These are phyloP conservation scores for Drosophila hydei DNA, from an alignment of 1,140 invertebrate species.

Conservation along the genomic window DNA sequence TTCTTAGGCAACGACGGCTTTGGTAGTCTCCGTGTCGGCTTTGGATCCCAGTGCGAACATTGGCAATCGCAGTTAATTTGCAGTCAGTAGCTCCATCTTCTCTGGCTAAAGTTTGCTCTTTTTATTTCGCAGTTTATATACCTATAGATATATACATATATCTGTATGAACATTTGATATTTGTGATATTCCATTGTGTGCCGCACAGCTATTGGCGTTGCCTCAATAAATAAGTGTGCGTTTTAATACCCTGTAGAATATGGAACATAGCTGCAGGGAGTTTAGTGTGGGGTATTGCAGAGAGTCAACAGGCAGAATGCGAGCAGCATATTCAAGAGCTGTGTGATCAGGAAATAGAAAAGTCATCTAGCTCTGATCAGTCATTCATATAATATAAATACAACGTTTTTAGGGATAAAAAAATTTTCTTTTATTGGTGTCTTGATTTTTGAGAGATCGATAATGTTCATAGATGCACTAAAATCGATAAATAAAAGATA, in stretches of 20 bases:
- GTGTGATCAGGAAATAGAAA: too few relatives aligned
- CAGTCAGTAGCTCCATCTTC: slow-evolving; percentile 66
- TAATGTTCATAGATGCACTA: too few relatives aligned
- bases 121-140: slow-evolving; percentile 1
- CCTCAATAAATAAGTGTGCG: slow-evolving; percentile 21
- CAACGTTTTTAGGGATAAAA: too few relatives aligned
- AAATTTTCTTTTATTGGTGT: too few relatives aligned
- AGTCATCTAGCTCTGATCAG: too few relatives aligned
- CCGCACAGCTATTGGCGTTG: slow-evolving; percentile 1
- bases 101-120: slow-evolving; percentile 55
- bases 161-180: slow-evolving; percentile 4
- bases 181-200: slow-evolving; percentile 64
- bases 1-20: slow-evolving; percentile 65
- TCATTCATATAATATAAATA: too few relatives aligned
- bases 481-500: too few relatives aligned
- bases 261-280: neutral
- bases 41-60: slow-evolving; percentile 67
- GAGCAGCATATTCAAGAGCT: too few relatives aligned
- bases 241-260: slow-evolving; percentile 9
- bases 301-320: too few relatives aligned
- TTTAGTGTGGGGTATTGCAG: neutral
- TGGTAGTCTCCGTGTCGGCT: slow-evolving; percentile 50
- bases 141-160: neutral
- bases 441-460: too few relatives aligned
- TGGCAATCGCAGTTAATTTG: slow-evolving; percentile 60